These are phyloP conservation scores for Cricetomys ansorgei DNA, from an alignment of 2,113 vertebrate species.

Conservation along the genomic window DNA sequence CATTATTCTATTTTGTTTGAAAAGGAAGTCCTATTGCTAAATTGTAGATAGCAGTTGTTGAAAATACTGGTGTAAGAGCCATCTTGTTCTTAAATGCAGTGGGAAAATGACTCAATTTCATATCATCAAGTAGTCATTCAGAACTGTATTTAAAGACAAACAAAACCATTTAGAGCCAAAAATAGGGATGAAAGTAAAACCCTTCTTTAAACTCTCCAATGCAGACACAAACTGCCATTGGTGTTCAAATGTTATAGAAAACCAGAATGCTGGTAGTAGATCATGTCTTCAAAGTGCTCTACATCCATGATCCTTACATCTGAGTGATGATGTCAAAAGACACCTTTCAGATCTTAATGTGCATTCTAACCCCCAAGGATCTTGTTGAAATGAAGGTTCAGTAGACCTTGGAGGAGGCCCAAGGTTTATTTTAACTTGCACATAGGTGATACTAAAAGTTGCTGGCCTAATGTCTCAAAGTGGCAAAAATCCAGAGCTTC, in stretches of 20 bases:
- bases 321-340: neutral
- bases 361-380: neutral
- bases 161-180: neutral
- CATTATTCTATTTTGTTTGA: neutral
- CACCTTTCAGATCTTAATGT: neutral
- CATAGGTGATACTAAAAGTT: neutral
- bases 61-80: constrained; percentile 16
- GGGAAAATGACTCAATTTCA: constrained; percentile 46
- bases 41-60: neutral
- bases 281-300: neutral
- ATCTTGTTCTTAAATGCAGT: constrained; percentile 3
- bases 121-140: neutral
- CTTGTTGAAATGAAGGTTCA: neutral
- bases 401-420: neutral
- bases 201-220: neutral
- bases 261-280: neutral
- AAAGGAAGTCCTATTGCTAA: neutral
- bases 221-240: neutral
- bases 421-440: neutral
- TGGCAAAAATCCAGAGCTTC: neutral
- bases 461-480: neutral
- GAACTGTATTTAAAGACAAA: constrained; percentile 16
- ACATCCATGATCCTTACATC: neutral
- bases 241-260: neutral
- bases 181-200: constrained; percentile 21